Percentiles rank a stretch among this genome's conserved stretches.
Evolutionary conservation across 2,797 vertebrate species (phyloP).

Genomic region (Scarus forsteni): DNA sequence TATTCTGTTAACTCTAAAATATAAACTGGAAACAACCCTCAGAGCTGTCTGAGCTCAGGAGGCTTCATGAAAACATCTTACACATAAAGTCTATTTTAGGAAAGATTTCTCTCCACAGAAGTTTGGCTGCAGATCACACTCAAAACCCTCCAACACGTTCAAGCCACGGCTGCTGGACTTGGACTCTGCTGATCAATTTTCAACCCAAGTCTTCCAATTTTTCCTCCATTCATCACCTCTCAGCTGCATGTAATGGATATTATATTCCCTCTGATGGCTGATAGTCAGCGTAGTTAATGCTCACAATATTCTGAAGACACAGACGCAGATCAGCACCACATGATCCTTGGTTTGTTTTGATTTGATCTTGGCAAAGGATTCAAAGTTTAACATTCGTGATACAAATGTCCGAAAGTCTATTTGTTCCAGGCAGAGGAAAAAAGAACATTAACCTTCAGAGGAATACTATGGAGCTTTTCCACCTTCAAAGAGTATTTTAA

Average conservation of each 20-base stretch:
- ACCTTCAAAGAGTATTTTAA: too few species aligned
- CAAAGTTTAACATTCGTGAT: background rate
- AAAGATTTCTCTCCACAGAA: constrained; percentile 1
- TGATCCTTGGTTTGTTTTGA: background rate
- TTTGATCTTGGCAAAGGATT: background rate
- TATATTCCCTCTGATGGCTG: background rate
- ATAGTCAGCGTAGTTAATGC: background rate
- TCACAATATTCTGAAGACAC: background rate
- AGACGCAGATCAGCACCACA: background rate
- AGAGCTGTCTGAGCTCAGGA: constrained; percentile 1
- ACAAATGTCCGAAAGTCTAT: background rate
- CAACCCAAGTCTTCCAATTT: background rate
- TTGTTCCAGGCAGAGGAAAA: background rate
- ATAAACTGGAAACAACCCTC: too few species aligned
- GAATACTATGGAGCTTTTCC: too few species aligned
- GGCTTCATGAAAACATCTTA: background rate
- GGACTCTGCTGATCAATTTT: background rate
- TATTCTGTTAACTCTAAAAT: too few species aligned
- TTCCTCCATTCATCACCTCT: background rate
- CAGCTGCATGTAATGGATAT: constrained; percentile 2
- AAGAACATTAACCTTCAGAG: background rate
- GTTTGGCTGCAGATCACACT: background rate
- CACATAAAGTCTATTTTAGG: background rate
- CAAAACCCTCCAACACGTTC: background rate
- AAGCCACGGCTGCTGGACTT: background rate